A percentile compares a stretch with the other conserved stretches of the same genome.
Conservation (phyloP, 2,113 vertebrate genomes). For the Tupaia chinensis region DNA sequence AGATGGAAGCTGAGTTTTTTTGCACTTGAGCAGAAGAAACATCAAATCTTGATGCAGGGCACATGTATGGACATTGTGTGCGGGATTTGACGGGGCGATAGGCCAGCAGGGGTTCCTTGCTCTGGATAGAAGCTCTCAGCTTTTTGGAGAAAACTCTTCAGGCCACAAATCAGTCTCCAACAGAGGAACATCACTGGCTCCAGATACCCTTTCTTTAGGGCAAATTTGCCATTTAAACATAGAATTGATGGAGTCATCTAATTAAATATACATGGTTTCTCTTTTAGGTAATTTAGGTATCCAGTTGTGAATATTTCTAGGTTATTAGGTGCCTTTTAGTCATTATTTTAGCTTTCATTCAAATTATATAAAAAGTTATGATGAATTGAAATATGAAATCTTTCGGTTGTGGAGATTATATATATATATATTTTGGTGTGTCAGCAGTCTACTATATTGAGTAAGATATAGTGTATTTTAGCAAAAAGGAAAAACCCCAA, state of each 20-base stretch:
- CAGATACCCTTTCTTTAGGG: background rate
- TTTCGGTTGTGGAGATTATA: slow-evolving; percentile 32
- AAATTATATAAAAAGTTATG: slow-evolving; percentile 19
- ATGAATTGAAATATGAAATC: background rate
- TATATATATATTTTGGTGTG: background rate
- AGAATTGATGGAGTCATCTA: background rate
- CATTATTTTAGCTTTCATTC: slow-evolving; percentile 39
- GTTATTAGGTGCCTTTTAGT: background rate
- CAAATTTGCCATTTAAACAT: background rate
- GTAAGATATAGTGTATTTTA: slow-evolving; percentile 46
- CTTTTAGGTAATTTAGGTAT: slow-evolving; percentile 5
- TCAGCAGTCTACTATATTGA: background rate
- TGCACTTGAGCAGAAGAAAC: background rate
- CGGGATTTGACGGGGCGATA: background rate
- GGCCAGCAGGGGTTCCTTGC: background rate
- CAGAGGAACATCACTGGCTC: background rate
- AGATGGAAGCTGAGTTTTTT: slow-evolving; percentile 44
- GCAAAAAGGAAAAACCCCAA: background rate
- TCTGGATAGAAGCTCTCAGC: background rate
- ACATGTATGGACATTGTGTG: background rate
- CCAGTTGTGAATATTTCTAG: slow-evolving; percentile 9
- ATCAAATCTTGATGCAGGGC: background rate
- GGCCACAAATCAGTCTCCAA: background rate
- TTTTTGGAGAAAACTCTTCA: background rate
- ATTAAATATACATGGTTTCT: background rate